Percentiles rank a stretch among this genome's conserved stretches.
phyloP scores from a whole-genome alignment of 2,888 invertebrate species.

The Fragum sueziense region DNA sequence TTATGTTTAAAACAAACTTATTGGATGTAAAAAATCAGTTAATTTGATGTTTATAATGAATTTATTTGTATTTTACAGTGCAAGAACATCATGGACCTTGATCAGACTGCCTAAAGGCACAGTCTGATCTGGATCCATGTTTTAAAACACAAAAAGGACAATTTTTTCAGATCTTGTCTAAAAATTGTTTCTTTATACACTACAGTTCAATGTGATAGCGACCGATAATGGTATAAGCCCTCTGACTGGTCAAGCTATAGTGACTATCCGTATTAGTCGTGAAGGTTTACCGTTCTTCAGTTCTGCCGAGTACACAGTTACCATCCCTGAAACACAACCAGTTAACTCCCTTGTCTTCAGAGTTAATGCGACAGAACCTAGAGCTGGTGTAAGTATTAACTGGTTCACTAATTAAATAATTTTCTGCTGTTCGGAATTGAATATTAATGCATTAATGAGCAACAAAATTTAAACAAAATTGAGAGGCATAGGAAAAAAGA shows the following conservation, averaged over 20 bases:
- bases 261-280: slow-evolving; percentile 72
- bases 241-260: slow-evolving; percentile 48
- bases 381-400: slow-evolving; percentile 55
- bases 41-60: too few species aligned
- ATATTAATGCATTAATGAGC: background rate
- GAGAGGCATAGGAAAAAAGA: background rate
- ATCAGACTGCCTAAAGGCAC: too few species aligned
- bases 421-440: background rate
- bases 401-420: background rate
- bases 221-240: slow-evolving; percentile 63
- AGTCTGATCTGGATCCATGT: too few species aligned
- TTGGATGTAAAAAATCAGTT: too few species aligned
- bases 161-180: too few species aligned
- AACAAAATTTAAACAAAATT: background rate
- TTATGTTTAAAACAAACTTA: too few species aligned
- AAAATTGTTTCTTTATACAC: background rate
- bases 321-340: slow-evolving; percentile 61
- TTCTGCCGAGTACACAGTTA: slow-evolving; percentile 65
- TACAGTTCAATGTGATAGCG: slow-evolving; percentile 64
- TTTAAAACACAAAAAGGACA: too few species aligned
- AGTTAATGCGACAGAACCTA: slow-evolving; percentile 70
- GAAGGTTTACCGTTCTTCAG: slow-evolving; percentile 73
- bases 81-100: too few species aligned
- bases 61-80: too few species aligned
- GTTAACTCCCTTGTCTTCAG: slow-evolving; percentile 63